Percentiles rank a stretch among this genome's conserved stretches.
These are phyloP conservation scores for Drosophila prosaltans DNA, from an alignment of 1,140 invertebrate species.

Conservation along the genomic window DNA sequence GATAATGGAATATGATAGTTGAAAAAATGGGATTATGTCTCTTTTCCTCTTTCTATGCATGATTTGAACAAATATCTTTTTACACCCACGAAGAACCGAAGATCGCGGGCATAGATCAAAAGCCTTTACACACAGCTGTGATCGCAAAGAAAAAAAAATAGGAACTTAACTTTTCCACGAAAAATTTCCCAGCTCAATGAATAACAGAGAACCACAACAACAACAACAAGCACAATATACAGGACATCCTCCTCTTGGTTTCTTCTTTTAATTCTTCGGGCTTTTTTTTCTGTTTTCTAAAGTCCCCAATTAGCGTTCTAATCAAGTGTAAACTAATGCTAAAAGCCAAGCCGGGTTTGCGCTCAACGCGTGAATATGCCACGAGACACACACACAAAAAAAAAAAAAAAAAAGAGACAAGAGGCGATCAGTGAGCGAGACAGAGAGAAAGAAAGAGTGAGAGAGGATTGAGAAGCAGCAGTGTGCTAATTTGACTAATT, in stretches of 20 bases:
- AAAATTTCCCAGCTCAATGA: conserved; percentile 25
- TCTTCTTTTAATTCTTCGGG: background rate
- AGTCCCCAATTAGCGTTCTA: conserved; percentile 75
- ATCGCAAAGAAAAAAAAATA: background rate
- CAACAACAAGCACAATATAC: conserved; percentile 5
- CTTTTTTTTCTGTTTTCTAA: conserved; percentile 7
- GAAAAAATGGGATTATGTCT: background rate
- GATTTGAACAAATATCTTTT: background rate
- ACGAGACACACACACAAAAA: conserved; percentile 62
- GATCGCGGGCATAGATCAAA: conserved; percentile 48
- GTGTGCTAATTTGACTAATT: conserved; percentile 75
- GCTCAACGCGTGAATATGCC: conserved; percentile 76
- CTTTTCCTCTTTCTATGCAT: background rate
- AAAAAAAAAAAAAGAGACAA: conserved; percentile 13
- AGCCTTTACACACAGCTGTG: conserved; percentile 43
- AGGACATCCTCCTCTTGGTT: conserved; percentile 10
- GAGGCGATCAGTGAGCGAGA: background rate
- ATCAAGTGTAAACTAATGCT: conserved; percentile 82
- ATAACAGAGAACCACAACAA: conserved; percentile 23
- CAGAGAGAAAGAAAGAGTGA: background rate
- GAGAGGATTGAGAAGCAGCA: conserved; percentile 11
- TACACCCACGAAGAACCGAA: conserved; percentile 32
- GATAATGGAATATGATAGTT: background rate
- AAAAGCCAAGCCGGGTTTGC: conserved; percentile 77
- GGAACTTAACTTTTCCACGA: conserved; percentile 17